Conservation (phyloP, 1,140 invertebrate species). For the Araneus ventricosus region DNA sequence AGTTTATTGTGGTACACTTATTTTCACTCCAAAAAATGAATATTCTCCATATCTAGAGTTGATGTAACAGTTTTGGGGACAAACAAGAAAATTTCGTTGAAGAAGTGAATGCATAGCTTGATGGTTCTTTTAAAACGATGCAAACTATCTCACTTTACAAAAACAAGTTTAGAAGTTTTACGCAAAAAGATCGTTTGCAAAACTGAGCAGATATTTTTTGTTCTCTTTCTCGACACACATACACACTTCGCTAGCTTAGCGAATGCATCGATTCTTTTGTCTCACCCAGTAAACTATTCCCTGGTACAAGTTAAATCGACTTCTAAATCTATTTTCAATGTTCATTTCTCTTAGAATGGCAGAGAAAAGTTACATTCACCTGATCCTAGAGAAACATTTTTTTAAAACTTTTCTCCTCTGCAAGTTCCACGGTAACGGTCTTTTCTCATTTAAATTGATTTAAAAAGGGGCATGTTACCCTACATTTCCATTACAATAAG, state of each 20-base stretch:
- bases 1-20: too few relatives aligned
- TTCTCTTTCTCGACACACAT: not conserved
- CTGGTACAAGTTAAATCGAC: not conserved
- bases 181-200: too few relatives aligned
- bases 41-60: too few relatives aligned
- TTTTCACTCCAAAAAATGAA: too few relatives aligned
- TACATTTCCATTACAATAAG: slow-evolving; percentile 29
- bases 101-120: too few relatives aligned
- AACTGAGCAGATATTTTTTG: too few relatives aligned
- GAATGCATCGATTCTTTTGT: not conserved
- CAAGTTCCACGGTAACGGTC: not conserved
- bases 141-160: too few relatives aligned
- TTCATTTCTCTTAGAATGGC: not conserved
- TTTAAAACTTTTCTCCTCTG: not conserved
- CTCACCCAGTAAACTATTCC: not conserved
- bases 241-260: not conserved
- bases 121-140: too few relatives aligned
- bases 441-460: not conserved
- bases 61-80: too few relatives aligned
- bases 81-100: too few relatives aligned
- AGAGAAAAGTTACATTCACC: not conserved
- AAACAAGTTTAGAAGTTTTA: too few relatives aligned
- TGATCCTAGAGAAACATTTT: not conserved
- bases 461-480: not conserved
- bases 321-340: not conserved